These are phyloP conservation scores for Cotesia congregata DNA, from an alignment of 2,888 invertebrate species.

Conservation along the genomic window DNA sequence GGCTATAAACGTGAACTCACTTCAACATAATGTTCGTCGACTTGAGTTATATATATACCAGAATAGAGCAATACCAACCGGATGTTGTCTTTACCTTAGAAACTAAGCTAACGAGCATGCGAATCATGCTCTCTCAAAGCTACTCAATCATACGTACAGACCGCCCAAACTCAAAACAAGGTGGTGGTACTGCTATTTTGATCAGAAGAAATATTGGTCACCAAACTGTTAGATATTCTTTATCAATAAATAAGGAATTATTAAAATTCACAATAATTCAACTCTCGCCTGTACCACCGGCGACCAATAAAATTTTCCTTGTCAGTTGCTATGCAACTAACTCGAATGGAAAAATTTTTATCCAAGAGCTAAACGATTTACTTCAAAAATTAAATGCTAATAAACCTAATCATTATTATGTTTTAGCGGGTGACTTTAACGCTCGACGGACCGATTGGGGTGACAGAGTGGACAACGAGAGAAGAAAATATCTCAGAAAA, in stretches of 20 bases:
- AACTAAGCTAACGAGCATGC: neutral
- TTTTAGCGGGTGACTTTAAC: constrained; percentile 31
- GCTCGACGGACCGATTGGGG: constrained; percentile 20
- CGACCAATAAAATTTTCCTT: constrained; percentile 8
- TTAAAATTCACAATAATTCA: constrained; percentile 32
- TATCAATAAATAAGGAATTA: constrained; percentile 1
- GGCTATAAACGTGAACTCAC: neutral
- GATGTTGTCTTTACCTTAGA: constrained; percentile 22
- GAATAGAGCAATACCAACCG: neutral
- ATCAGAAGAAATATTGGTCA: too few relatives aligned
- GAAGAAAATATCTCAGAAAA: constrained; percentile 5
- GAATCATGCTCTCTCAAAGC: too few relatives aligned
- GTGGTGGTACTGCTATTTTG: too few relatives aligned
- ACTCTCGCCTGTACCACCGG: neutral
- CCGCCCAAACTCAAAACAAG: too few relatives aligned
- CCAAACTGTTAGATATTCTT: neutral
- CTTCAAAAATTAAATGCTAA: neutral
- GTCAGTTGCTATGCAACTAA: constrained; percentile 2
- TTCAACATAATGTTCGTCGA: neutral
- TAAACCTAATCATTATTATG: neutral
- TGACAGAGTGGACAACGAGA: constrained; percentile 4
- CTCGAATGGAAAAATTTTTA: neutral
- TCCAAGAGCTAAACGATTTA: neutral
- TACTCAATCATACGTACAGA: too few relatives aligned
- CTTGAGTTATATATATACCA: neutral